A percentile compares a stretch with the other conserved stretches of the same genome.
These are phyloP conservation scores for Albula goreensis DNA, from an alignment of 2,113 vertebrate species.

Conservation along the genomic window DNA sequence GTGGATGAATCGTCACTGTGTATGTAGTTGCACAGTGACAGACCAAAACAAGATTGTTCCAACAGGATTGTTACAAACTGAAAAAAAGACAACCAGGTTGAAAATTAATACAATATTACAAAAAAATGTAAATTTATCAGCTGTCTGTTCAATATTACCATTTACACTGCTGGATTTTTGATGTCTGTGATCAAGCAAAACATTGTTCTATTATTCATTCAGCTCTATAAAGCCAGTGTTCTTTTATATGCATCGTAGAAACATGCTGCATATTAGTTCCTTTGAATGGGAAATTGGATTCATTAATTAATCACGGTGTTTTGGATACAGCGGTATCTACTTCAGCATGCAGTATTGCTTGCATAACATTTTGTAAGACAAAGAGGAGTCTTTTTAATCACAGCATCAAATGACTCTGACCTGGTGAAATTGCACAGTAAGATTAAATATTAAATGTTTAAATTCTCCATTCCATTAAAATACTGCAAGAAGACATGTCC, in stretches of 20 bases:
- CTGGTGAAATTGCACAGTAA: background rate
- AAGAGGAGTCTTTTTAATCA: background rate
- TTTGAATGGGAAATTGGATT: constrained; percentile 9
- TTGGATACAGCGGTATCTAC: background rate
- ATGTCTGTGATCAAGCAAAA: constrained; percentile 13
- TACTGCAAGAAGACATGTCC: constrained; percentile 39
- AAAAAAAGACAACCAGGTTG: background rate
- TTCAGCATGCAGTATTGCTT: background rate
- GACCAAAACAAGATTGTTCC: background rate
- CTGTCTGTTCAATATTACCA: constrained; percentile 17
- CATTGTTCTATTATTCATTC: constrained; percentile 23
- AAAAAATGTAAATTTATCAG: constrained; percentile 2
- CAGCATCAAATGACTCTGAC: background rate
- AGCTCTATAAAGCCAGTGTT: background rate
- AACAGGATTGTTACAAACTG: background rate
- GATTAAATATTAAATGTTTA: background rate
- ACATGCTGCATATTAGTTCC: background rate
- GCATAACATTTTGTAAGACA: background rate
- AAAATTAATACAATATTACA: background rate
- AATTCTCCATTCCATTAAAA: background rate
- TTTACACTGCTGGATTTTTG: constrained; percentile 9
- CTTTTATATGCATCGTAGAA: background rate
- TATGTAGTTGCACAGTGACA: background rate
- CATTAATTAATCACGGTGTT: background rate
- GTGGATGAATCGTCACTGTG: background rate